These are phyloP conservation scores for Plemyria rubiginata DNA, from an alignment of 2,888 invertebrate genomes.

Conservation along the genomic window DNA sequence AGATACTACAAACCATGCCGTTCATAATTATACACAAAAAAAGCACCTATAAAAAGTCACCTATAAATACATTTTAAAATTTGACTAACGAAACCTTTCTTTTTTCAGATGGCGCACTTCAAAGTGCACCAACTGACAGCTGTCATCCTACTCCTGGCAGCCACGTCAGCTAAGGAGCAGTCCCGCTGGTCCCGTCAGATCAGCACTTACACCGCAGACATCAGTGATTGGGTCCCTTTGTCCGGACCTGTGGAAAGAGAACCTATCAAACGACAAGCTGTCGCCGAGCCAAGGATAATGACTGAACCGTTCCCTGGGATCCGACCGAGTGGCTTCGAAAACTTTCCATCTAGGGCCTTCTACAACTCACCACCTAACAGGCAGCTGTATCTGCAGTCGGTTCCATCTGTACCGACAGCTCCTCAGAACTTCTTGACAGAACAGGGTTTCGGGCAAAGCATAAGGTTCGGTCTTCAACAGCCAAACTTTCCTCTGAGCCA, in stretches of 20 bases:
- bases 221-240: constrained; percentile 78
- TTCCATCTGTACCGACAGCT: constrained; percentile 72
- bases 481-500: constrained; percentile 73
- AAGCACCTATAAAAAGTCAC: too few species aligned
- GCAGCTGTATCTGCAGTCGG: constrained; percentile 73
- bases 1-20: too few species aligned
- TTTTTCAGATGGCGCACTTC: constrained; percentile 74
- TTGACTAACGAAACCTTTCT: constrained; percentile 18
- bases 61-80: neutral
- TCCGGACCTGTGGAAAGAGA: constrained; percentile 66
- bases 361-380: constrained; percentile 66
- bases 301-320: constrained; percentile 72
- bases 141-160: constrained; percentile 57
- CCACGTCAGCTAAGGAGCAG: constrained; percentile 60
- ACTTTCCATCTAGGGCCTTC: constrained; percentile 66
- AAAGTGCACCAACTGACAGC: constrained; percentile 58
- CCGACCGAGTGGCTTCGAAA: constrained; percentile 60
- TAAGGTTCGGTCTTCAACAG: constrained; percentile 73
- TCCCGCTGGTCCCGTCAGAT: constrained; percentile 80
- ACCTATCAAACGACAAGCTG: constrained; percentile 70
- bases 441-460: constrained; percentile 74
- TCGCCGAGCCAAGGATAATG: constrained; percentile 77
- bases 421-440: constrained; percentile 76
- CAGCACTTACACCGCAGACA: constrained; percentile 77
- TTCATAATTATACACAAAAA: too few species aligned